Conservation (phyloP, 2,888 invertebrate species). For the Galeopsomyia nigrocyanea region DNA sequence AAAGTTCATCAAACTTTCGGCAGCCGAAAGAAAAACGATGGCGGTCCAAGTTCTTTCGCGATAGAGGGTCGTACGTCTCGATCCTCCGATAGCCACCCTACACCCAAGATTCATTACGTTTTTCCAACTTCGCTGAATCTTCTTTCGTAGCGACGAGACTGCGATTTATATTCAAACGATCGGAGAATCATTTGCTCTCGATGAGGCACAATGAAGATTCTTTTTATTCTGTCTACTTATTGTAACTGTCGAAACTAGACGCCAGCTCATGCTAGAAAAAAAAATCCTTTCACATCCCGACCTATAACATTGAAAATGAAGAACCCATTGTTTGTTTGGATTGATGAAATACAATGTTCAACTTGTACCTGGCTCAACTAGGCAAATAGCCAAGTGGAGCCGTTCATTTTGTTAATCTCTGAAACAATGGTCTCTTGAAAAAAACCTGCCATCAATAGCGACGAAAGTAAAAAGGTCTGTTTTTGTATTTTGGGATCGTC, state of each 20-base stretch:
- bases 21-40: slow-evolving; percentile 19
- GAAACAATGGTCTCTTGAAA: slow-evolving; percentile 8
- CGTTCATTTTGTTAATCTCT: slow-evolving; percentile 1
- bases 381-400: too few species aligned
- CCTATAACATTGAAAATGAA: slow-evolving; percentile 13
- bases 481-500: too few species aligned
- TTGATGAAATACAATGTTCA: slow-evolving; percentile 25
- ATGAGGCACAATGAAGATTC: too few species aligned
- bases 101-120: slow-evolving; percentile 34
- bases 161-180: too few species aligned
- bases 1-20: slow-evolving; percentile 34
- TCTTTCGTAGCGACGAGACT: too few species aligned
- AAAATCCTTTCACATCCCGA: slow-evolving; percentile 11
- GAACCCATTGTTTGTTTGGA: slow-evolving; percentile 26
- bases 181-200: too few species aligned
- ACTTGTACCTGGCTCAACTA: not conserved
- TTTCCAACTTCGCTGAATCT: slow-evolving; percentile 17
- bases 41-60: not conserved
- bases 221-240: too few species aligned
- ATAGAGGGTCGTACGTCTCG: slow-evolving; percentile 1
- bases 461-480: too few species aligned
- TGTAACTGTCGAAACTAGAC: not conserved
- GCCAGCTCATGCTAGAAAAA: slow-evolving; percentile 6
- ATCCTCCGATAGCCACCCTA: slow-evolving; percentile 21
- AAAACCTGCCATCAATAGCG: not conserved